Evolutionary conservation across 2,888 invertebrate genomes (phyloP).

Genomic region (Hydropsyche betteni): DNA sequence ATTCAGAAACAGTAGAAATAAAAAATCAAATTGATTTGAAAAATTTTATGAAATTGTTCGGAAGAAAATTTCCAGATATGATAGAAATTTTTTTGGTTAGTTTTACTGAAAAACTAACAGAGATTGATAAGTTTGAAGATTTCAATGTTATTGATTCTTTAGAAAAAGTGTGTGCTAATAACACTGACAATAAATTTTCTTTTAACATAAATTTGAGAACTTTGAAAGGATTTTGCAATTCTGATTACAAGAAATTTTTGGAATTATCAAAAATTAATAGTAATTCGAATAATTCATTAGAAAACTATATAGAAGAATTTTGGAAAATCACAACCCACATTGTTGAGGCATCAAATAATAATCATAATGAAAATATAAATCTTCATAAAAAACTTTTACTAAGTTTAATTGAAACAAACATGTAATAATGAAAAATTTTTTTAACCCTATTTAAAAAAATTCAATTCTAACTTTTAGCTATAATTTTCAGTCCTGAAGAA

Average conservation of each 20-base stretch:
- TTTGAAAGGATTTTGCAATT: conserved; percentile 45
- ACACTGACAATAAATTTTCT: conserved; percentile 31
- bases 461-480: neutral
- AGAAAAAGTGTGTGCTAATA: conserved; percentile 45
- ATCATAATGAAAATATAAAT: no score
- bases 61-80: conserved; percentile 45
- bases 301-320: neutral
- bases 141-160: conserved; percentile 43
- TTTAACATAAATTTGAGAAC: conserved; percentile 43
- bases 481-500: conserved; percentile 57
- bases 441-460: neutral
- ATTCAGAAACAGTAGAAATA: neutral
- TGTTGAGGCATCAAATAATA: neutral
- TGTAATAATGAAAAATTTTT: neutral
- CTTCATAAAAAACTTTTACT: no score
- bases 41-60: conserved; percentile 41
- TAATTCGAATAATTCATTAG: neutral
- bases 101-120: conserved; percentile 42
- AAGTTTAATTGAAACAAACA: neutral
- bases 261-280: conserved; percentile 1
- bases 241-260: conserved; percentile 43
- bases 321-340: neutral
- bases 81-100: conserved; percentile 44
- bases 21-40: conserved; percentile 41
- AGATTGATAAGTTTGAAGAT: conserved; percentile 43